Percentiles rank a stretch among this genome's conserved stretches.
Evolutionary conservation across 2,113 vertebrate genomes (phyloP).

Genomic region (Platysteira castanea): DNA sequence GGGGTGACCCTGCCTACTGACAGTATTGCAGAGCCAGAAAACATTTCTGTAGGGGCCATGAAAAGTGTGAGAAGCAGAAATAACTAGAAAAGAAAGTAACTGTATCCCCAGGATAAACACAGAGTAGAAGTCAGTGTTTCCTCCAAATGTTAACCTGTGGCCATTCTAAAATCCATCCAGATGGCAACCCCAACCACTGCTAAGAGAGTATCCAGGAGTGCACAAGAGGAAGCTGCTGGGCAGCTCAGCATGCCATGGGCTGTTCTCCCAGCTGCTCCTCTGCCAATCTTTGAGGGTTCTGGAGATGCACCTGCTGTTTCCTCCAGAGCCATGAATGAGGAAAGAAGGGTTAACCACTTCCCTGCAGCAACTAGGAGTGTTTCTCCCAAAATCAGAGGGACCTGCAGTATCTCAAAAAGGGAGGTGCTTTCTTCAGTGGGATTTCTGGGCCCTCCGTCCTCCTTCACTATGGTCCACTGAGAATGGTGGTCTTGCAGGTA

Average conservation of each 20-base stretch:
- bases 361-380: not conserved
- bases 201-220: not conserved
- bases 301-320: not conserved
- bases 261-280: not conserved
- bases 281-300: not conserved
- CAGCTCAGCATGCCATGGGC: not conserved
- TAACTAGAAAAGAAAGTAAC: not conserved
- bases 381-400: not conserved
- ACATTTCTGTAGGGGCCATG: not conserved
- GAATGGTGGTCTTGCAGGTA: not conserved
- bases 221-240: accelerated
- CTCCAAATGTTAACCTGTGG: not conserved
- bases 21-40: not conserved
- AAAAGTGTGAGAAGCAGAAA: not conserved
- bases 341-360: not conserved
- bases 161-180: not conserved
- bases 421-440: not conserved
- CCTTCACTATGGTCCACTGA: not conserved
- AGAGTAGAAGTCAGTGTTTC: not conserved
- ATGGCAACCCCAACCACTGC: not conserved
- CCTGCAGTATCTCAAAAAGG: not conserved
- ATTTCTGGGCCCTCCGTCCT: not conserved
- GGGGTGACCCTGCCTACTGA: not conserved
- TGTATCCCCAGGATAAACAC: not conserved
- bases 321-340: not conserved